Evolutionary conservation across 1,140 invertebrate genomes (phyloP).

Genomic region (Octopus bimaculoides): DNA sequence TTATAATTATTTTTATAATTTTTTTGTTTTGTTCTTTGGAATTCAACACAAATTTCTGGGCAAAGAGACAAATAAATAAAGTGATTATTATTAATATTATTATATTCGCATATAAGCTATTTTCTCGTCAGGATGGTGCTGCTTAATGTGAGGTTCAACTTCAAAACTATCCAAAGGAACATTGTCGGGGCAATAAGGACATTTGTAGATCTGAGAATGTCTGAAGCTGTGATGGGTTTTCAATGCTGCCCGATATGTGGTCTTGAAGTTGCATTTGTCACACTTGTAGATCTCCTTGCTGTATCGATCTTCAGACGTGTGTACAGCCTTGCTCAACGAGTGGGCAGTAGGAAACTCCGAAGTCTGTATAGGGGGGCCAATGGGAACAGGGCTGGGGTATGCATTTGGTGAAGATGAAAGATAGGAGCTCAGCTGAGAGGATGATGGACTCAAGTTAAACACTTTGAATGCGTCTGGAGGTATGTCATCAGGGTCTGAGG

Average conservation of each 20-base stretch:
- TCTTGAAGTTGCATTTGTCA: conserved; percentile 11
- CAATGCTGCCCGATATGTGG: conserved; percentile 3
- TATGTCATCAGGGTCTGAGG: background rate
- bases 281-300: background rate
- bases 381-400: background rate
- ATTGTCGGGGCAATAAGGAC: background rate
- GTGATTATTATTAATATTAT: background rate
- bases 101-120: conserved; percentile 10
- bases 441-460: conserved; percentile 7
- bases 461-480: conserved; percentile 10
- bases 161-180: conserved; percentile 12
- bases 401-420: background rate
- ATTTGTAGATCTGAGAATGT: conserved; percentile 13
- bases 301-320: background rate
- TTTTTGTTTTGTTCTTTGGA: no score
- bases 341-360: background rate
- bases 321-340: background rate
- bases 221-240: conserved; percentile 9
- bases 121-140: background rate
- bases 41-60: no score
- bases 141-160: conserved; percentile 6
- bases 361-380: conserved; percentile 1
- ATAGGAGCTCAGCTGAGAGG: background rate
- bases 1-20: no score
- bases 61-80: no score